Base-by-base conservation (phyloP, 2,797 vertebrate species). In the Meriones psammophilus region DNA sequence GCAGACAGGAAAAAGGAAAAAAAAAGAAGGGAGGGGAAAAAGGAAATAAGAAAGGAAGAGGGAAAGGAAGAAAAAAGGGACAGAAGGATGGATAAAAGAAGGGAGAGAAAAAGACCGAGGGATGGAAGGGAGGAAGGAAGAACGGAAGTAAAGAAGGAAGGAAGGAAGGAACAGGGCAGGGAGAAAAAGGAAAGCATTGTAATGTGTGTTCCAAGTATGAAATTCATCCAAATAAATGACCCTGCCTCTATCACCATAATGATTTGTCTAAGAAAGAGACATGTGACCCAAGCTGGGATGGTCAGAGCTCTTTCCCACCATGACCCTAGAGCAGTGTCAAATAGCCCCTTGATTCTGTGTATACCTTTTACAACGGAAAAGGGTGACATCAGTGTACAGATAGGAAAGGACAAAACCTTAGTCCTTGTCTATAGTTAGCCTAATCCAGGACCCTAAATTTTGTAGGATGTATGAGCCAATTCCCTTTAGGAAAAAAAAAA, bases 81-180 rank as follows among this genome's bases (percentile, higher is more conserved):
- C 64, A n/a, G 8, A 18, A 13, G 39, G 39, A n/a, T 8, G 50
- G 8, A 20, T 18, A 8, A 30, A 71, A 17, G n/a, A 46, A 54
- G 7, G 26, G 8, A 83, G 20, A 4, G 22, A 33, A 15, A 56
- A 50, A 50, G 50, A 50, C 50, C 8, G 6, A 28, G 2, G 56
- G 5, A 78, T 1, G 5, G 26, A 62, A 8, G 22, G 30, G 13
- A 9, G 18, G 10, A 58, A 18, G 54, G 24, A 50, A 13, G 3
- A 5, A 36, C 0, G 0, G 3, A 33, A 0, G 24, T 18, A 36
- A 22, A 8, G 10, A 17, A 56, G 9, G 13, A 30, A 2, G 22
- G 20, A 50, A 62, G 36, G 7, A 28, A 62, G 36, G 14, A 28
- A 9, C 30, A 4, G 30, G 1, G 71, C 8, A 30, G 13, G 50